Percentiles rank a stretch among this genome's conserved stretches.
phyloP scores from a whole-genome alignment of 2,888 invertebrate species.

The Ophion ventricosus region DNA sequence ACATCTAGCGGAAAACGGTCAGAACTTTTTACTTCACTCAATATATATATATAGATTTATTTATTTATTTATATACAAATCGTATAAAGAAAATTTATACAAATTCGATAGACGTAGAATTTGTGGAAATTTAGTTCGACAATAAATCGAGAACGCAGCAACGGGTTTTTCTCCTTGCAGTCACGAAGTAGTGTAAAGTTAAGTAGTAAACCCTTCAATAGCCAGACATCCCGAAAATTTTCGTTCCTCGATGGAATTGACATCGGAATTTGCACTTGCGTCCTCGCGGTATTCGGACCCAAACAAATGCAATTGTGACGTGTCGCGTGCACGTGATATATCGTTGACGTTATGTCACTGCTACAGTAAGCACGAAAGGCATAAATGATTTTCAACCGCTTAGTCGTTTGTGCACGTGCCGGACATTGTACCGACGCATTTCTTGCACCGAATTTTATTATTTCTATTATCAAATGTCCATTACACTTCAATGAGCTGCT shows the following conservation, averaged over 20 bases:
- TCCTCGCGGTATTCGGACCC: not conserved
- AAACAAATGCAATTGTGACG: not conserved
- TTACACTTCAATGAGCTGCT: not conserved
- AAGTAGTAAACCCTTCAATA: slow-evolving; percentile 49
- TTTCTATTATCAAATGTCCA: not conserved
- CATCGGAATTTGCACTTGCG: not conserved
- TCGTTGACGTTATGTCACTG: not conserved
- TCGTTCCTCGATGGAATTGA: not conserved
- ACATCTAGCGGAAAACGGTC: too few species aligned
- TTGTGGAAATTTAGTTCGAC: not conserved
- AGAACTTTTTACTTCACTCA: too few species aligned
- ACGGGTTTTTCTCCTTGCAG: not conserved
- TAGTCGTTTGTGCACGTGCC: not conserved
- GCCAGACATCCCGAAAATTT: slow-evolving; percentile 32
- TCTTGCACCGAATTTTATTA: not conserved
- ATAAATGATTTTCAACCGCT: not conserved
- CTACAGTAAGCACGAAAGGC: not conserved
- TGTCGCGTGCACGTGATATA: not conserved
- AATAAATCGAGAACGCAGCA: not conserved
- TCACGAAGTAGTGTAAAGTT: not conserved
- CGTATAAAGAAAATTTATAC: not conserved
- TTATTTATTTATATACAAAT: slow-evolving; percentile 13
- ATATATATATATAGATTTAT: slow-evolving; percentile 7
- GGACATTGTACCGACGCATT: not conserved
- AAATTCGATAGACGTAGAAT: not conserved